Percentiles rank a stretch among this genome's conserved stretches.
These are phyloP conservation scores for Seira musarum DNA, from an alignment of 2,888 invertebrate species.

Conservation along the genomic window DNA sequence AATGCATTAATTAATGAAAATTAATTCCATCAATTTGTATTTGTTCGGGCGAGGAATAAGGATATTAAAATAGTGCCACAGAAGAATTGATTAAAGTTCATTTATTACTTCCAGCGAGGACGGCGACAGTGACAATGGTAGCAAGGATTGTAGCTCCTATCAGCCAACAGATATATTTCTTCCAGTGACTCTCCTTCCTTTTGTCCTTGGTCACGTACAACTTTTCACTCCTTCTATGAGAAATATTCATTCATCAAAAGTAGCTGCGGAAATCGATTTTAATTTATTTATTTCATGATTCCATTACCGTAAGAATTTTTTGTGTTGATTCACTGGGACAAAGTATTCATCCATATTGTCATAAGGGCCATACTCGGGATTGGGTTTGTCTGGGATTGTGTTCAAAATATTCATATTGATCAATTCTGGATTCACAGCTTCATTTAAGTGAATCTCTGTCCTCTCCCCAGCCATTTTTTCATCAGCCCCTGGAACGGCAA, in stretches of 20 bases:
- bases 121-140: slow-evolving; percentile 80
- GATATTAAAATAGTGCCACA: too few relatives aligned
- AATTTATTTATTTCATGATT: neutral
- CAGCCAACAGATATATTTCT: slow-evolving; percentile 80
- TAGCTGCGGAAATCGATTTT: too few relatives aligned
- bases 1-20: slow-evolving; percentile 4
- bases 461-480: neutral
- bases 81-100: neutral
- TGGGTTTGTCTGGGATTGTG: slow-evolving; percentile 77
- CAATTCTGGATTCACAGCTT: slow-evolving; percentile 86
- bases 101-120: slow-evolving; percentile 81
- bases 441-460: slow-evolving; percentile 70
- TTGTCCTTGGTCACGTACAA: slow-evolving; percentile 87
- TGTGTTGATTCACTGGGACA: slow-evolving; percentile 88
- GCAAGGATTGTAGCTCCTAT: slow-evolving; percentile 79
- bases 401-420: slow-evolving; percentile 80
- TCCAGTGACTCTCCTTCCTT: slow-evolving; percentile 79
- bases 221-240: slow-evolving; percentile 84
- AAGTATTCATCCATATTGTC: slow-evolving; percentile 89
- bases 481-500: slow-evolving; percentile 34
- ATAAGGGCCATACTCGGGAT: slow-evolving; percentile 72
- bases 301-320: slow-evolving; percentile 86
- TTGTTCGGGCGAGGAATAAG: too few relatives aligned
- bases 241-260: too few relatives aligned
- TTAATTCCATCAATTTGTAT: neutral